phyloP scores from a whole-genome alignment of 2,797 vertebrate species.

The Gila robusta region DNA sequence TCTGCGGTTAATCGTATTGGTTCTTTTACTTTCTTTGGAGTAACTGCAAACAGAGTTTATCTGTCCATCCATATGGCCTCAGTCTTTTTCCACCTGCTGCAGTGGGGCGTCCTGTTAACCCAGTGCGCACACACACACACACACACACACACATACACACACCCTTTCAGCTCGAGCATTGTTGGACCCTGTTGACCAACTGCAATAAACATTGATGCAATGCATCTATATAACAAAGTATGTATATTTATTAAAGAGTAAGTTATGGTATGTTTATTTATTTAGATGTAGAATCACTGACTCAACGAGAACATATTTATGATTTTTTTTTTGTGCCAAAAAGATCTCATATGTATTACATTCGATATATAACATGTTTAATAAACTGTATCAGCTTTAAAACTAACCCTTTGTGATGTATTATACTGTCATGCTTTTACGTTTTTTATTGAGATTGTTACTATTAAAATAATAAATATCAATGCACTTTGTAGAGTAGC shows the following conservation, averaged over 20 bases:
- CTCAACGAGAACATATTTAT: conserved; percentile 69
- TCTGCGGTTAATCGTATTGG: conserved; percentile 1
- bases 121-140: neutral
- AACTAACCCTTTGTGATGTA: conserved; percentile 30
- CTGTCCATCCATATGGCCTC: conserved; percentile 9
- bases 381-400: conserved; percentile 69
- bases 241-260: conserved; percentile 75
- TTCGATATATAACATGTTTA: conserved; percentile 66
- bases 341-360: conserved; percentile 66
- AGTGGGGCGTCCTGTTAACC: neutral
- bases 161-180: conserved; percentile 51
- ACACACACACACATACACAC: conserved; percentile 11
- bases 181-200: conserved; percentile 68
- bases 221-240: conserved; percentile 70
- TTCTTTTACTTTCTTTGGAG: conserved; percentile 19
- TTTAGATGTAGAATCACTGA: conserved; percentile 68
- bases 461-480: neutral
- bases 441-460: neutral
- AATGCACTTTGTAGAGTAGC: too few relatives aligned
- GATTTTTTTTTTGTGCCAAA: conserved; percentile 71
- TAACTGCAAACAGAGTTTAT: conserved; percentile 1
- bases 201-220: conserved; percentile 72
- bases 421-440: neutral
- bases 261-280: conserved; percentile 73
- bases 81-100: conserved; percentile 27